phyloP scores from a whole-genome alignment of 2,888 invertebrate genomes.

The Hermaeophaga mercurialis region DNA sequence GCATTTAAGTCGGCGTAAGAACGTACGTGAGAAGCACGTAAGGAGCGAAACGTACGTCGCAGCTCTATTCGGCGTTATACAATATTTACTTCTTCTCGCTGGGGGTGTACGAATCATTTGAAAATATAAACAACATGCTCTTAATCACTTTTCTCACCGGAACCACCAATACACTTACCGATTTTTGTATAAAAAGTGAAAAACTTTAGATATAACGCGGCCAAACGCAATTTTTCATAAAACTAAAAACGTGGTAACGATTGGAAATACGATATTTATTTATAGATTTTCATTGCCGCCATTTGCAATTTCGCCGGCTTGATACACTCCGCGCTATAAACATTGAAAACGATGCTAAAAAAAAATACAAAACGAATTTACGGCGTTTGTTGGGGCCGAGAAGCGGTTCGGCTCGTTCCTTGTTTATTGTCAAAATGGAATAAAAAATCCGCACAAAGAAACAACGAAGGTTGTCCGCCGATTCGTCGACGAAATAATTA shows the following conservation, averaged over 20 bases:
- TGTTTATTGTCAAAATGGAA: conserved; percentile 25
- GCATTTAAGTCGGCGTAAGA: conserved; percentile 48
- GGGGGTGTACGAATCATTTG: conserved; percentile 54
- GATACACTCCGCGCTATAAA: conserved; percentile 48
- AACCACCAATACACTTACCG: conserved; percentile 39
- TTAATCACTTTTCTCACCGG: conserved; percentile 32
- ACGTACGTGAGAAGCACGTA: conserved; percentile 48
- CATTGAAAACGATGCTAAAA: conserved; percentile 33
- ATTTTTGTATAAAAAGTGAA: conserved; percentile 39
- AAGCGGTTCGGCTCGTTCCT: conserved; percentile 27
- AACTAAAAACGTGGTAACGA: conserved; percentile 47
- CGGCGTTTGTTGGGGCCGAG: conserved; percentile 33
- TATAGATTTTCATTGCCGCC: conserved; percentile 54
- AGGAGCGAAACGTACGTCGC: conserved; percentile 49
- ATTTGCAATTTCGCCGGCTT: conserved; percentile 56
- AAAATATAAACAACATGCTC: conserved; percentile 49
- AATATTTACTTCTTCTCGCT: conserved; percentile 54
- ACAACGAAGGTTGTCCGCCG: conserved; percentile 5
- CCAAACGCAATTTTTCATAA: conserved; percentile 41
- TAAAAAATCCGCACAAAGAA: conserved; percentile 26
- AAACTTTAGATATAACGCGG: conserved; percentile 38
- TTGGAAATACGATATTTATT: conserved; percentile 57
- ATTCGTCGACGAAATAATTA: neutral
- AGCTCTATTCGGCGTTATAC: conserved; percentile 45
- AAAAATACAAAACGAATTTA: conserved; percentile 31